phyloP scores from a whole-genome alignment of 2,113 vertebrate species.

The Menura novaehollandiae region DNA sequence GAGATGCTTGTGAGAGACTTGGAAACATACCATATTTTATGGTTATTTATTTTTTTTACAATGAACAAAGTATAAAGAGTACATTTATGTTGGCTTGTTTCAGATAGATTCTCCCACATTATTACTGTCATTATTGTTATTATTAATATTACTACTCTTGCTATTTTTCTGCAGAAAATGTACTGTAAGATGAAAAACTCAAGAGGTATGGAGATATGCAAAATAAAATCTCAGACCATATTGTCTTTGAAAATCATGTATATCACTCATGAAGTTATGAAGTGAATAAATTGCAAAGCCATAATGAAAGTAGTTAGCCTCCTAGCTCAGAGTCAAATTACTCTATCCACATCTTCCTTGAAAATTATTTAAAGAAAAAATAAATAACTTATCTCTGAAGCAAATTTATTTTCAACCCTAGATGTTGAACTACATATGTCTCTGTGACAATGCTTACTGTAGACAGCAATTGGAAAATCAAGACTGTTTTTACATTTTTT shows the following conservation, averaged over 20 bases:
- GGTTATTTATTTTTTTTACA: background rate
- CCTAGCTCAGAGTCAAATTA: background rate
- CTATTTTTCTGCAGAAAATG: background rate
- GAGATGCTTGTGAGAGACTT: background rate
- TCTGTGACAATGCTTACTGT: background rate
- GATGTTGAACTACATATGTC: background rate
- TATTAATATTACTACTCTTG: background rate
- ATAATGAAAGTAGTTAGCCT: background rate
- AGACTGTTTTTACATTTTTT: background rate
- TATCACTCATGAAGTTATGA: background rate
- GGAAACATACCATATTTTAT: background rate
- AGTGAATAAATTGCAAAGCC: background rate
- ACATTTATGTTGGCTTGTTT: background rate
- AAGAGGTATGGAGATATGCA: background rate
- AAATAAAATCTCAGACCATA: background rate
- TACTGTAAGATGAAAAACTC: background rate
- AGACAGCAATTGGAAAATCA: background rate
- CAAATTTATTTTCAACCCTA: background rate
- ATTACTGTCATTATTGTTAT: background rate
- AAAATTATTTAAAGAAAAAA: slow-evolving; percentile 9
- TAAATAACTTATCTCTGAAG: background rate
- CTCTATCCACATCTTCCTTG: background rate
- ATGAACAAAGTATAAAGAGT: background rate
- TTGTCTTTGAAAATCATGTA: background rate
- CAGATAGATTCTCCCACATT: background rate